Conservation (phyloP, 2,113 vertebrate genomes). For the Acanthisitta chloris region DNA sequence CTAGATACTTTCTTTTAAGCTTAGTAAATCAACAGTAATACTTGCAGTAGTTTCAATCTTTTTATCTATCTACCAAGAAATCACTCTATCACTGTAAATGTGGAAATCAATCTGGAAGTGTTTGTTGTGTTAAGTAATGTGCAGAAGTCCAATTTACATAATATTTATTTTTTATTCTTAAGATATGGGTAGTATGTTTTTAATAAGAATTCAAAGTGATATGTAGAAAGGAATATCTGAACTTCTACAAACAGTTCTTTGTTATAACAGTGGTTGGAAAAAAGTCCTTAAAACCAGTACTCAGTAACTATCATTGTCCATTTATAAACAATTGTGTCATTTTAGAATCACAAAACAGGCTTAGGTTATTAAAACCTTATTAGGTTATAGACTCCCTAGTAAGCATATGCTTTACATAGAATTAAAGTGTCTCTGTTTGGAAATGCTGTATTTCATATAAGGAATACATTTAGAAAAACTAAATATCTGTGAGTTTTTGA, state of each 20-base stretch:
- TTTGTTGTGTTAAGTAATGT: background rate
- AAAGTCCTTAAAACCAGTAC: rapidly evolving
- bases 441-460: background rate
- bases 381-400: background rate
- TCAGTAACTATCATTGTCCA: background rate
- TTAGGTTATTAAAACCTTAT: background rate
- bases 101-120: background rate
- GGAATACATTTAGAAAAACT: background rate
- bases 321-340: background rate
- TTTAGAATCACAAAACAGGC: background rate
- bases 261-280: background rate
- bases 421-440: background rate
- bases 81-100: background rate
- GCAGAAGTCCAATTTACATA: background rate
- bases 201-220: background rate
- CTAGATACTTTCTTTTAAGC: background rate
- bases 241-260: background rate
- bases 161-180: background rate
- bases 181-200: background rate
- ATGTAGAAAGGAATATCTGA: background rate
- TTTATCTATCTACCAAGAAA: background rate
- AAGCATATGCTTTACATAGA: background rate
- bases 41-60: background rate
- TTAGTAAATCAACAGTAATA: background rate
- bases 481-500: background rate